Evolutionary conservation across 2,113 vertebrate genomes (phyloP).

Genomic region (Myrmecophaga tridactyla): DNA sequence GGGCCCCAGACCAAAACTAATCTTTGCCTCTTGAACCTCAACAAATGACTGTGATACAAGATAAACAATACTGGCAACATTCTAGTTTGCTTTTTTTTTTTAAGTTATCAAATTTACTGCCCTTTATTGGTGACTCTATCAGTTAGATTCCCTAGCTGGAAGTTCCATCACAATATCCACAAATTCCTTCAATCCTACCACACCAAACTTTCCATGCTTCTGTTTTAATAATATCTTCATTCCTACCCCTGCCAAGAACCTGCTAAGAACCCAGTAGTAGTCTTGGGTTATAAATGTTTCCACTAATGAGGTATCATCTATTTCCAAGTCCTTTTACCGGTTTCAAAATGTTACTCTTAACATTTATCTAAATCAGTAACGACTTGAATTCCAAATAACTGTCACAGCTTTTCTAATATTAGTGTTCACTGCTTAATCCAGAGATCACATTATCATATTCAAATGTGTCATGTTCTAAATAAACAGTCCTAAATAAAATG

Average conservation of each 20-base stretch:
- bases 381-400: background rate
- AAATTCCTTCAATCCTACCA: background rate
- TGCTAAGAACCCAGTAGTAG: background rate
- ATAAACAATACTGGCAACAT: background rate
- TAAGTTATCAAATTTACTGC: background rate
- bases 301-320: background rate
- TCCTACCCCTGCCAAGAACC: background rate
- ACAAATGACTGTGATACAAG: background rate
- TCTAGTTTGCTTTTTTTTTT: background rate
- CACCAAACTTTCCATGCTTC: background rate
- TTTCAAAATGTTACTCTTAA: background rate
- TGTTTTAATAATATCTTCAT: background rate
- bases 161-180: background rate
- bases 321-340: background rate
- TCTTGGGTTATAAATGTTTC: background rate
- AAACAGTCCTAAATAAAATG: constrained; percentile 6
- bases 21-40: background rate
- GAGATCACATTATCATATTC: background rate
- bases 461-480: background rate
- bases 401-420: background rate
- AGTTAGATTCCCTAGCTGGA: background rate
- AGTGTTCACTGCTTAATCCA: background rate
- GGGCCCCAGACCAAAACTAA: background rate
- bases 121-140: background rate
- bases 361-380: background rate